Percentiles rank a stretch among this genome's conserved stretches.
Conservation (phyloP, 2,888 invertebrate genomes). For the Uropetala carovei region DNA sequence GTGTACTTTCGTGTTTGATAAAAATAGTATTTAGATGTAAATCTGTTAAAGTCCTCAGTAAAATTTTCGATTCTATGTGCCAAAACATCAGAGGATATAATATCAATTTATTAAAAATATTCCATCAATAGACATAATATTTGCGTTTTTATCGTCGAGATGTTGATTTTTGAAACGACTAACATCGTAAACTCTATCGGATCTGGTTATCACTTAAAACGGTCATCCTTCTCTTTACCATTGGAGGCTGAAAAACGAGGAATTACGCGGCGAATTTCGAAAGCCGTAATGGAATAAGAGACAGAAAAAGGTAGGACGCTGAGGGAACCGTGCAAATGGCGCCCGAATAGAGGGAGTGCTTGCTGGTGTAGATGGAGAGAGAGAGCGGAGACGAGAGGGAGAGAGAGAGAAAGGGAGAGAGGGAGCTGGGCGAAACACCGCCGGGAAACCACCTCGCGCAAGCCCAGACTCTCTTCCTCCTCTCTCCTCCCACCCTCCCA, state of each 20-base stretch:
- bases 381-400: conserved; percentile 66
- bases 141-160: too few relatives aligned
- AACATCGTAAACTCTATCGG: too few relatives aligned
- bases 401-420: conserved; percentile 68
- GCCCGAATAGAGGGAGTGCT: conserved; percentile 25
- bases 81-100: too few relatives aligned
- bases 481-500: background rate
- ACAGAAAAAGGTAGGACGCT: background rate
- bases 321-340: conserved; percentile 27
- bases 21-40: too few relatives aligned
- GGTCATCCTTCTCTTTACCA: background rate
- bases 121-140: too few relatives aligned
- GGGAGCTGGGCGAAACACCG: conserved; percentile 65
- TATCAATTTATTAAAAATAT: too few relatives aligned
- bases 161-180: too few relatives aligned
- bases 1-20: too few relatives aligned
- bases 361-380: conserved; percentile 59
- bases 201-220: too few relatives aligned
- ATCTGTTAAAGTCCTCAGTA: too few relatives aligned
- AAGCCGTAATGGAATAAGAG: background rate
- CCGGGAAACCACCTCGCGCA: conserved; percentile 17
- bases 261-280: background rate
- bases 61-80: too few relatives aligned
- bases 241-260: background rate
- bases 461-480: conserved; percentile 51